These are phyloP conservation scores for Antennarius maculatus DNA, from an alignment of 2,797 vertebrate genomes.

Conservation along the genomic window DNA sequence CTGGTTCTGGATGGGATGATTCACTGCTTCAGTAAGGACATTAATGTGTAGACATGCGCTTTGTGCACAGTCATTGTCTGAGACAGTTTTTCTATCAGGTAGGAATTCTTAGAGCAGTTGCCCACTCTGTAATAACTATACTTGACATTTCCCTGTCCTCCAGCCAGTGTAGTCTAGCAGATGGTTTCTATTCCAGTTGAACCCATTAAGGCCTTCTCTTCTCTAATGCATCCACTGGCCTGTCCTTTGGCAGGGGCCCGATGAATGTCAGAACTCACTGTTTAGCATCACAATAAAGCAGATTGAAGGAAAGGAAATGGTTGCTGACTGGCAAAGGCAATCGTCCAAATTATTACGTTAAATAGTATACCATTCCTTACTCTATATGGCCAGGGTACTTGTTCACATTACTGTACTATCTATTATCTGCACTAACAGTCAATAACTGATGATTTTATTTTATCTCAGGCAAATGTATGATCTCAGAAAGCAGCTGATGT, in stretches of 20 bases:
- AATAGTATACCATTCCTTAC: constrained; percentile 36
- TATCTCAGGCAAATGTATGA: too few relatives aligned
- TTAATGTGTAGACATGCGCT: constrained; percentile 43
- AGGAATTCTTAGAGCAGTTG: constrained; percentile 54
- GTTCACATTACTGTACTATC: neutral
- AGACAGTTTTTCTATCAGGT: constrained; percentile 65
- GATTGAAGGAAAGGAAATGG: constrained; percentile 58
- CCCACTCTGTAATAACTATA: constrained; percentile 67
- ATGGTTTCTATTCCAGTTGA: constrained; percentile 78
- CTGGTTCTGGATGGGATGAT: constrained; percentile 28
- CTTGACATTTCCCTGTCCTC: constrained; percentile 73
- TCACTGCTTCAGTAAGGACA: constrained; percentile 18
- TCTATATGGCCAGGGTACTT: constrained; percentile 2
- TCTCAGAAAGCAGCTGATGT: too few relatives aligned
- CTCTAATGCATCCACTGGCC: constrained; percentile 59
- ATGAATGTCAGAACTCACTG: constrained; percentile 74
- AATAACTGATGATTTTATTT: neutral
- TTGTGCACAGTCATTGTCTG: constrained; percentile 51
- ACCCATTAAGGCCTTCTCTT: constrained; percentile 73
- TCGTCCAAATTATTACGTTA: constrained; percentile 53
- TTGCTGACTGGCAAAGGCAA: constrained; percentile 64
- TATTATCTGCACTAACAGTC: constrained; percentile 5
- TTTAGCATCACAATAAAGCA: constrained; percentile 74
- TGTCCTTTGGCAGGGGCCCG: constrained; percentile 66
- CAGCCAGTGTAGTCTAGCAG: constrained; percentile 68